These are phyloP conservation scores for Harpagus bidentatus DNA, from an alignment of 2,113 vertebrate species.

Conservation along the genomic window DNA sequence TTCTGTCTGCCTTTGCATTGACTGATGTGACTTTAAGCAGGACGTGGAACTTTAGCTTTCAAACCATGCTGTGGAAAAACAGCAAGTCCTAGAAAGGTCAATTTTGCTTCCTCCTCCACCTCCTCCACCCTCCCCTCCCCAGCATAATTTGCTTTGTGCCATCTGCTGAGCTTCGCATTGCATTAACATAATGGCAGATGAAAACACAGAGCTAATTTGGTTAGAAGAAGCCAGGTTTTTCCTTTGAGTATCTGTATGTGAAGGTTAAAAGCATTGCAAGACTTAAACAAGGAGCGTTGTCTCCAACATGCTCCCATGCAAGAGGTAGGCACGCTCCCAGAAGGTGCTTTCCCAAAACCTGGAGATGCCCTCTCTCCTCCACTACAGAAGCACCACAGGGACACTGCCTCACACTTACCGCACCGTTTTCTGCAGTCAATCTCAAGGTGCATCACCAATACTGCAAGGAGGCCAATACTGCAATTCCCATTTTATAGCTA, in stretches of 20 bases:
- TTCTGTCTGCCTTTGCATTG: slow-evolving; percentile 7
- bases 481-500: background rate
- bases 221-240: slow-evolving; percentile 68
- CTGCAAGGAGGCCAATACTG: background rate
- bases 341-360: background rate
- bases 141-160: slow-evolving; percentile 75
- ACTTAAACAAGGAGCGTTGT: background rate
- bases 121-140: background rate
- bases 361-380: background rate
- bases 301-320: background rate
- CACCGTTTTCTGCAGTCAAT: fast-evolving
- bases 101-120: slow-evolving; percentile 48
- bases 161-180: slow-evolving; percentile 72
- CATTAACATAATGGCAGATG: slow-evolving; percentile 80
- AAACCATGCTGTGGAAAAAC: slow-evolving; percentile 55
- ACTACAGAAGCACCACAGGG: background rate
- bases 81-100: slow-evolving; percentile 75
- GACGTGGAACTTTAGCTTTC: slow-evolving; percentile 45
- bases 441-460: background rate
- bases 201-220: slow-evolving; percentile 71
- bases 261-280: slow-evolving; percentile 74
- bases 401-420: background rate
- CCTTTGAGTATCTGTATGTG: slow-evolving; percentile 39
- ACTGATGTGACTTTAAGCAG: slow-evolving; percentile 16
- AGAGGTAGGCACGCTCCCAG: background rate